Evolutionary conservation across 2,888 invertebrate genomes (phyloP).

Genomic region (Cheilosia grossa): DNA sequence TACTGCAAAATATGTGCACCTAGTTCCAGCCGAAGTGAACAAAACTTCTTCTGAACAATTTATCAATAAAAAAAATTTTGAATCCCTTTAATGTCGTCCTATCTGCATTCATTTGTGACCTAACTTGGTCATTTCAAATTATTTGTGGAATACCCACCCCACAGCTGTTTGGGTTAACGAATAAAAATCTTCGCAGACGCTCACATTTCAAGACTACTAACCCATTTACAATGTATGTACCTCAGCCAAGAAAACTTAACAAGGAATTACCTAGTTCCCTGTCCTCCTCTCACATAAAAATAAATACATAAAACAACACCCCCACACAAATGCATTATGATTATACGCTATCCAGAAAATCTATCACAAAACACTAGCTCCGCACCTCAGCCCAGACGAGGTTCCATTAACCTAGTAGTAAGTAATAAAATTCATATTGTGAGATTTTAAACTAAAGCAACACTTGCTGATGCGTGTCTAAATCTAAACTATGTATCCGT

Average conservation of each 20-base stretch:
- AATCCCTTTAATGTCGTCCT: no score
- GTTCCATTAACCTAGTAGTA: slow-evolving; percentile 42
- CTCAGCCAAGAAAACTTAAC: background rate
- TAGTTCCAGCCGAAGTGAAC: no score
- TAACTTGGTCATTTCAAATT: no score
- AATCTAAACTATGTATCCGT: slow-evolving; percentile 8
- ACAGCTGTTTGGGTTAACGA: no score
- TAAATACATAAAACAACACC: slow-evolving; percentile 1
- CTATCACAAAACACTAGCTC: slow-evolving; percentile 8
- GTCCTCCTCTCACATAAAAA: background rate
- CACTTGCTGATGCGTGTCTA: slow-evolving; percentile 34
- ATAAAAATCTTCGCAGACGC: no score
- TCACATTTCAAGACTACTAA: background rate
- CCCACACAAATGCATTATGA: slow-evolving; percentile 2
- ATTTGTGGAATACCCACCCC: no score
- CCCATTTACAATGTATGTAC: no score
- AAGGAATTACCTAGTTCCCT: background rate
- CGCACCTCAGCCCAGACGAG: slow-evolving; percentile 3
- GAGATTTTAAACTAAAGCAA: slow-evolving; percentile 10
- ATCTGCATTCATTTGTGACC: no score
- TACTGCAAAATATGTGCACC: no score
- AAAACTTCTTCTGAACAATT: no score
- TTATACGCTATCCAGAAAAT: background rate
- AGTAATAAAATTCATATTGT: background rate
- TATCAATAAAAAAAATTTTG: no score